A percentile compares a stretch with the other conserved stretches of the same genome.
Evolutionary conservation across 2,888 invertebrate species (phyloP).

Genomic region (Crepidodera aurea): DNA sequence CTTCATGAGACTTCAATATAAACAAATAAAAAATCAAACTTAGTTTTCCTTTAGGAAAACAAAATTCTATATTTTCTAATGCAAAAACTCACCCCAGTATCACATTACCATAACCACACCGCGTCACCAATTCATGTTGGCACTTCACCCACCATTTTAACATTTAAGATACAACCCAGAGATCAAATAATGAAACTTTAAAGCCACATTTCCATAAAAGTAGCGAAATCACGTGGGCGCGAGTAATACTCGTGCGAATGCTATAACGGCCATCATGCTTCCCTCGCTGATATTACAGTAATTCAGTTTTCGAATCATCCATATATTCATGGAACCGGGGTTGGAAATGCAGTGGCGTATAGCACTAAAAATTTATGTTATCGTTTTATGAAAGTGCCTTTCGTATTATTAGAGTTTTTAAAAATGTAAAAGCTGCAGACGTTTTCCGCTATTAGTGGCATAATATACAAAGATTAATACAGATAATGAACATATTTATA

Average conservation of each 20-base stretch:
- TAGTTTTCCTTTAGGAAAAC: too few relatives aligned
- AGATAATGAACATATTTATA: too few relatives aligned
- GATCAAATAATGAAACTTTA: conserved; percentile 23
- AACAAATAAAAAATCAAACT: too few relatives aligned
- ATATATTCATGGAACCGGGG: conserved; percentile 56
- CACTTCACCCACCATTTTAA: conserved; percentile 13
- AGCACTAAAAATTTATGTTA: too few relatives aligned
- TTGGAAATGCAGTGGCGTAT: conserved; percentile 16
- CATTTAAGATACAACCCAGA: conserved; percentile 21
- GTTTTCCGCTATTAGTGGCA: too few relatives aligned
- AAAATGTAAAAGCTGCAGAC: too few relatives aligned
- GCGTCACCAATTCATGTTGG: background rate
- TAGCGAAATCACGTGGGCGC: conserved; percentile 45
- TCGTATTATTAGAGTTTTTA: too few relatives aligned
- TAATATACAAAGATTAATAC: too few relatives aligned
- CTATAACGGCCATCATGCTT: conserved; percentile 43
- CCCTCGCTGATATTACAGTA: conserved; percentile 47
- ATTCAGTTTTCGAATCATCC: conserved; percentile 60
- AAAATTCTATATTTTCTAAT: too few relatives aligned
- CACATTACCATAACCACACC: conserved; percentile 15
- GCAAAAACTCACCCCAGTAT: conserved; percentile 11
- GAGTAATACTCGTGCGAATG: conserved; percentile 48
- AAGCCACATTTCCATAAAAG: conserved; percentile 39
- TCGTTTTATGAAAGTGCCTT: too few relatives aligned
- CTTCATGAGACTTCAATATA: too few relatives aligned